phyloP scores from a whole-genome alignment of 2,113 vertebrate genomes.

The Nansenia antarctica region DNA sequence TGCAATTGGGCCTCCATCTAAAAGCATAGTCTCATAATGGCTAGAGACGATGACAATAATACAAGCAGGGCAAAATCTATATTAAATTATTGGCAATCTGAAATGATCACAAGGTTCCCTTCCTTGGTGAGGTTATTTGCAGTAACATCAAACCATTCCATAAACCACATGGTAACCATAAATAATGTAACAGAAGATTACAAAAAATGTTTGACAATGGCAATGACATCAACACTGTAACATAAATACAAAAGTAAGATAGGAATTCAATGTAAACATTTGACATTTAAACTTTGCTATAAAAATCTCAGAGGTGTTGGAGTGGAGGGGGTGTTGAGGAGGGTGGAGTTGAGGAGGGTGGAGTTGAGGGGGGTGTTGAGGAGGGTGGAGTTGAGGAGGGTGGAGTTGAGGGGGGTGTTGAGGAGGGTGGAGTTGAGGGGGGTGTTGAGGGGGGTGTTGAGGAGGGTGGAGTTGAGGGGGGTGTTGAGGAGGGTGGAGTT shows the following conservation, averaged over 20 bases:
- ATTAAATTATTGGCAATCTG: not conserved
- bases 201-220: not conserved
- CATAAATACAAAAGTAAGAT: constrained; percentile 13
- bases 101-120: not conserved
- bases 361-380: not conserved
- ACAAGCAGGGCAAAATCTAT: not conserved
- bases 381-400: not conserved
- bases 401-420: constrained; percentile 2
- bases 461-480: not conserved
- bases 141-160: not conserved
- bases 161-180: no score
- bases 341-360: no score
- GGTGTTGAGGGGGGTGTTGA: no score
- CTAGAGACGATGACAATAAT: not conserved
- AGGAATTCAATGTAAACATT: constrained; percentile 30
- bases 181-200: not conserved
- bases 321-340: not conserved
- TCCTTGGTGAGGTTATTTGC: not conserved
- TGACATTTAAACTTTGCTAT: constrained; percentile 6
- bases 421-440: not conserved
- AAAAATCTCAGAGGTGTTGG: not conserved
- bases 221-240: not conserved
- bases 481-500: constrained; percentile 5
- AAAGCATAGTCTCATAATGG: not conserved
- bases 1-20: not conserved